Evolutionary conservation across 2,113 vertebrate species (phyloP).

Genomic region (Centropristis striata): DNA sequence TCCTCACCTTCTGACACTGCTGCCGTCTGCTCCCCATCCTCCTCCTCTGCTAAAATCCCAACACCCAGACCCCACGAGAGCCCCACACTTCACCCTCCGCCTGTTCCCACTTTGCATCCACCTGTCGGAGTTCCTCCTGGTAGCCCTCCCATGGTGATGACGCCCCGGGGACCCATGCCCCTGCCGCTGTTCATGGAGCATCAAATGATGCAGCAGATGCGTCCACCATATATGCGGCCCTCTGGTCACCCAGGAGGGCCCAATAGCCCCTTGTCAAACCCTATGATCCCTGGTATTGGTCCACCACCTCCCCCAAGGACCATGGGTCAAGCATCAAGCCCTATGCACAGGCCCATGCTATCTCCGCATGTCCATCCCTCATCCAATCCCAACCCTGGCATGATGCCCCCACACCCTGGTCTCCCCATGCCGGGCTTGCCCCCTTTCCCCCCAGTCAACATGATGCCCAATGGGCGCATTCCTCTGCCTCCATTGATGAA

Average conservation of each 20-base stretch:
- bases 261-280: conserved; percentile 95
- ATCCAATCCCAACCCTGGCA: conserved; percentile 90
- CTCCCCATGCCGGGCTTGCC: conserved; percentile 91
- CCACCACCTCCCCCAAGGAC: conserved; percentile 90
- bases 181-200: conserved; percentile 99
- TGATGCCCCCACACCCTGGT: conserved; percentile 92
- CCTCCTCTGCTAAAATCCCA: conserved; percentile 93
- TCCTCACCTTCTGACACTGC: conserved; percentile 92
- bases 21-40: conserved; percentile 91
- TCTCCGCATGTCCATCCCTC: conserved; percentile 94
- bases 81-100: conserved; percentile 89
- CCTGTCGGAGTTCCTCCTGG: conserved; percentile 93
- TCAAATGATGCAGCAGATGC: conserved; percentile 98
- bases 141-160: conserved; percentile 99
- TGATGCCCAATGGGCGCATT: conserved; percentile 96
- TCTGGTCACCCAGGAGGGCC: conserved; percentile 90
- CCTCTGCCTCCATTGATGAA: conserved; percentile 97
- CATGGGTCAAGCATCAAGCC: conserved; percentile 92
- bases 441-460: conserved; percentile 94
- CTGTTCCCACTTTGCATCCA: conserved; percentile 91
- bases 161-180: conserved; percentile 95
- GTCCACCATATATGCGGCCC: conserved; percentile 93
- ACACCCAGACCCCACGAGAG: conserved; percentile 95
- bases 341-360: conserved; percentile 95
- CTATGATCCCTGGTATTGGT: conserved; percentile 95